phyloP scores from a whole-genome alignment of 2,113 vertebrate genomes.

The Gymnobelideus leadbeateri region DNA sequence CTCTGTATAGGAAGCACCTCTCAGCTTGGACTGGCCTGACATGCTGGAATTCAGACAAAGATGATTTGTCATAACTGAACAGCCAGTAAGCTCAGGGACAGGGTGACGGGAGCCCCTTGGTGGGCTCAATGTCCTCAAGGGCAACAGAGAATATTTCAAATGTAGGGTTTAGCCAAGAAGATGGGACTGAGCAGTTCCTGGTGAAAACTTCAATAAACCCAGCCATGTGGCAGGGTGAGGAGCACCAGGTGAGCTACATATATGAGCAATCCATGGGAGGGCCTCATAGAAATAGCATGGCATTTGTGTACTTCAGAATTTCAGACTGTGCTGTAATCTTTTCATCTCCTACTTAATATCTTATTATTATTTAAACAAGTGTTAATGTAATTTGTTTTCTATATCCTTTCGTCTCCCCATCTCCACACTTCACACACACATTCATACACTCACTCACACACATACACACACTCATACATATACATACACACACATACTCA shows the following conservation, averaged over 20 bases:
- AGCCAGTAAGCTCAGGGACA: background rate
- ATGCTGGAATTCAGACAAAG: background rate
- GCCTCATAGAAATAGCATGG: background rate
- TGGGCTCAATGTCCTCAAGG: background rate
- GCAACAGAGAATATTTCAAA: background rate
- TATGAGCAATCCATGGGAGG: background rate
- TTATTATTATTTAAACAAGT: background rate
- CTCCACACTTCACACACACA: too few species aligned
- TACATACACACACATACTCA: too few species aligned
- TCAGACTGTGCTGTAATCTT: background rate
- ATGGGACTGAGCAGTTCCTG: background rate
- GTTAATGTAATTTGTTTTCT: background rate
- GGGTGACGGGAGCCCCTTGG: background rate
- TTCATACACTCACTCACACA: background rate
- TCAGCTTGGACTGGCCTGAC: background rate
- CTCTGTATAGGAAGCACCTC: background rate
- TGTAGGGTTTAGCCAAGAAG: background rate
- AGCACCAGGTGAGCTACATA: background rate
- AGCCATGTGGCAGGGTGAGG: background rate
- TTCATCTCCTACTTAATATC: background rate
- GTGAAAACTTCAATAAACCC: background rate
- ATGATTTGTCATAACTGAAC: background rate
- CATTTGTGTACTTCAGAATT: background rate
- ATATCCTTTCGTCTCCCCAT: background rate
- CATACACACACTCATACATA: background rate